These are phyloP conservation scores for Mesitornis unicolor DNA, from an alignment of 2,113 vertebrate species.

Conservation along the genomic window DNA sequence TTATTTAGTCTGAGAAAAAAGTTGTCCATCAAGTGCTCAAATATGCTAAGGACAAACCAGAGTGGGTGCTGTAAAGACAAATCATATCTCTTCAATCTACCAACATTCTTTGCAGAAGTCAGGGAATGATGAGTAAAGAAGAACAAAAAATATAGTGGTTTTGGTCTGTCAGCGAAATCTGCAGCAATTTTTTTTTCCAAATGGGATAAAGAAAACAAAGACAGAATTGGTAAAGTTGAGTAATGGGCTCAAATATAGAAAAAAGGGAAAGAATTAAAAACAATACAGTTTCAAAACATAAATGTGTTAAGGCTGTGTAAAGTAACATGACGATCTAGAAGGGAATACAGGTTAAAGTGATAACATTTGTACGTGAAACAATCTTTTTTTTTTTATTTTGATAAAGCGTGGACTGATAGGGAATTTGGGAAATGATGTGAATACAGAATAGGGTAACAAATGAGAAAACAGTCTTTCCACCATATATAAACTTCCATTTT, in stretches of 20 bases:
- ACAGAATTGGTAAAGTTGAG: neutral
- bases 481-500: neutral
- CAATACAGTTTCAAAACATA: neutral
- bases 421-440: neutral
- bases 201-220: neutral
- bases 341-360: neutral
- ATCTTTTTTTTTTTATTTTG: neutral
- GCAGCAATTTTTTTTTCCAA: neutral
- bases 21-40: neutral
- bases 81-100: neutral
- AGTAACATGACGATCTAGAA: neutral
- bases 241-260: neutral
- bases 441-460: neutral
- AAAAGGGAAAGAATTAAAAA: neutral
- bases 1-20: neutral
- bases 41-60: neutral
- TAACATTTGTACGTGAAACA: neutral
- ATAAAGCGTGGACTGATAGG: neutral
- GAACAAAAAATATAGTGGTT: neutral
- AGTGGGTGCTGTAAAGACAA: neutral
- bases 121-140: neutral
- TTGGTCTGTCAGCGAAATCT: neutral
- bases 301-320: neutral
- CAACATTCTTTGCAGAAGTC: neutral
- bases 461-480: neutral